Evolutionary conservation across 1,140 invertebrate species (phyloP), one percentile per base, ranked within the genome.

Genomic region (Chionoecetes opilio): DNA sequence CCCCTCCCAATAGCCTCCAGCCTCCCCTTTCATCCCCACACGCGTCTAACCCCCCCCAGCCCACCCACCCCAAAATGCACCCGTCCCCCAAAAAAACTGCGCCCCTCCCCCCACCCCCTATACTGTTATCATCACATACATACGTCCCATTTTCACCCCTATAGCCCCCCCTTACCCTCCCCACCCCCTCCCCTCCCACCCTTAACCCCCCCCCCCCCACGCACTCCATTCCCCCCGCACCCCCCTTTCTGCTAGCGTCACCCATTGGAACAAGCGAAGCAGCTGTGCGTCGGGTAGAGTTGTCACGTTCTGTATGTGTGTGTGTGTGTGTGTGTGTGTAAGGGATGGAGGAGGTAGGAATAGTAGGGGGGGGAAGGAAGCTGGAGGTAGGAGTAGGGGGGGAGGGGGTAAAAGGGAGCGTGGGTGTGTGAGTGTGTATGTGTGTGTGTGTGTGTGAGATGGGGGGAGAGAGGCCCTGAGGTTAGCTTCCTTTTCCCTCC

Each of bases 401-500:
- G 9, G 46, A 53, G 46, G 46, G 32, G 32, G 46, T 29, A 75
- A 5, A 82, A 35, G 46, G 91, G 31, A 89, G 46, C 46, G 91
- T 53, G 46, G 91, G 63, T 53, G 91, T 88, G 53, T 82, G 34
- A 14, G 63, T 53, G 91, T 88, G 93, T 93, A 26, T 93, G 93
- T 90, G 86, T 38, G 93, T 82, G 53, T 82, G 34, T 46, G 92
- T 41, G 85, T 53, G 91, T 37, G 92, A 86, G 53, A 29, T 75
- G 37, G 85, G 11, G 87, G 53, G 85, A 41, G 32, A 21, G 93
- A 63, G 93, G 46, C 53, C 53, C 53, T 87, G 93, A 94, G 93
- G 93, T 94, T 87, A 94, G 93, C 93, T 94, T 94, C 93, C 93
- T 94, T 94, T 94, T 94, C 93, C 87, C 82, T 31, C 91, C 91